Base-by-base conservation (phyloP, 1,140 invertebrate genomes). In the Diuraphis noxia region DNA sequence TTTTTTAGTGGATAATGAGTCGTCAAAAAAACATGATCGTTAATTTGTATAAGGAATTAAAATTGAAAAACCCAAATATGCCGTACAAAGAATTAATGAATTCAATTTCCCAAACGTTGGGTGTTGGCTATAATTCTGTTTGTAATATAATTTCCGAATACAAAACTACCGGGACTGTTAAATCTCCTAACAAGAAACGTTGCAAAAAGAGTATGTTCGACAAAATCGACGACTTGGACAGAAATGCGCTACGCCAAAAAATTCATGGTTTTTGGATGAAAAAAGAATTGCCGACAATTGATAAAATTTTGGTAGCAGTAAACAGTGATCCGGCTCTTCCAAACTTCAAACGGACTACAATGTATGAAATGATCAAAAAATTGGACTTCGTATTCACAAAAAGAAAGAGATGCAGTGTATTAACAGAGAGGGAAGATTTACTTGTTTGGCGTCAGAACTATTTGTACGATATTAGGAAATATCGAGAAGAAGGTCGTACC, bases 331-430 rank as follows among this genome's bases (percentile, higher is more conserved):
- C 81, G 36, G 81, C 81, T 34, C 81, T 82, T 41, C 36, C 81
- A 41, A 41, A 38, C 41, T 82, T 82, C 38, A 82, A 82, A 82
- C 81, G 19, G 1, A 82, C 38, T 8, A 40, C 81, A 9, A 8
- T 82, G 19, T 41, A 82, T 41, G 77, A 46, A 43, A 91, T 34
- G 77, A 91, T 43, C n/a, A n/a, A n/a, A n/a, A n/a, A n/a, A n/a
- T n/a, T n/a, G n/a, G n/a, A n/a, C n/a, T n/a, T n/a, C n/a, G n/a
- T n/a, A n/a, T n/a, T n/a, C n/a, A n/a, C n/a, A n/a, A n/a, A n/a
- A n/a, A n/a, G n/a, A n/a, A n/a, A n/a, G n/a, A n/a, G n/a, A n/a
- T n/a, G n/a, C n/a, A n/a, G n/a, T n/a, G n/a, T n/a, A n/a, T n/a
- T n/a, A n/a, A n/a, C n/a, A n/a, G n/a, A n/a, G n/a, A n/a, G n/a